Conservation (phyloP, 2,797 vertebrate genomes). For the Helostoma temminkii region DNA sequence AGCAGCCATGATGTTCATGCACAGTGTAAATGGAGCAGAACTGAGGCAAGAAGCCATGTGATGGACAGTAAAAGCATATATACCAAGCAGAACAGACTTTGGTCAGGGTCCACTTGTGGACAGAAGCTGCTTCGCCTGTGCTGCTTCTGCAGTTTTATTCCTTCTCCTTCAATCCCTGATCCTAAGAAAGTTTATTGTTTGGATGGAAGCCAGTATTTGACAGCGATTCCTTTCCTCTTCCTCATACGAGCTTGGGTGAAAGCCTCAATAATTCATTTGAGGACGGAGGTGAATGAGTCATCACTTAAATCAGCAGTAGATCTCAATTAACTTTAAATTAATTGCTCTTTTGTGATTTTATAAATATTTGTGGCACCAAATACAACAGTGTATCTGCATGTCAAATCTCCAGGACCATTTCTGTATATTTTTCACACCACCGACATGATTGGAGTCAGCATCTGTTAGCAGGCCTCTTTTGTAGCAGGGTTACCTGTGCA, state of each 20-base stretch:
- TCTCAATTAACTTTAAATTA: background rate
- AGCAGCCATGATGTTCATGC: no score
- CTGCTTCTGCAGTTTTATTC: conserved; percentile 23
- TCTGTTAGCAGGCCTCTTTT: background rate
- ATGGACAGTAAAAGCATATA: background rate
- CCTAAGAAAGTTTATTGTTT: background rate
- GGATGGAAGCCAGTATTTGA: background rate
- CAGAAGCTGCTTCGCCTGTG: conserved; percentile 1
- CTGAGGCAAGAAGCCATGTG: background rate
- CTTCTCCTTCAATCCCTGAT: conserved; percentile 1
- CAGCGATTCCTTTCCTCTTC: conserved; percentile 1
- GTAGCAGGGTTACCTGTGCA: conserved; percentile 18
- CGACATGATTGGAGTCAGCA: background rate
- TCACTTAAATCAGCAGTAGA: background rate
- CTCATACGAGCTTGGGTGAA: background rate
- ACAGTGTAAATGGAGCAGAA: no score
- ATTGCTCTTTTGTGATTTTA: background rate
- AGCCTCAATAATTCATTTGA: background rate
- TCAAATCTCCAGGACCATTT: no score
- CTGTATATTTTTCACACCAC: background rate
- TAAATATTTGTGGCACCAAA: background rate
- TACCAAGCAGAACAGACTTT: background rate
- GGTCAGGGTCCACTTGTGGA: background rate
- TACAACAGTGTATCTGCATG: no score
- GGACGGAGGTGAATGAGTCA: background rate